Conservation (phyloP, 2,797 vertebrate species). For the Echeneis naucrates region DNA sequence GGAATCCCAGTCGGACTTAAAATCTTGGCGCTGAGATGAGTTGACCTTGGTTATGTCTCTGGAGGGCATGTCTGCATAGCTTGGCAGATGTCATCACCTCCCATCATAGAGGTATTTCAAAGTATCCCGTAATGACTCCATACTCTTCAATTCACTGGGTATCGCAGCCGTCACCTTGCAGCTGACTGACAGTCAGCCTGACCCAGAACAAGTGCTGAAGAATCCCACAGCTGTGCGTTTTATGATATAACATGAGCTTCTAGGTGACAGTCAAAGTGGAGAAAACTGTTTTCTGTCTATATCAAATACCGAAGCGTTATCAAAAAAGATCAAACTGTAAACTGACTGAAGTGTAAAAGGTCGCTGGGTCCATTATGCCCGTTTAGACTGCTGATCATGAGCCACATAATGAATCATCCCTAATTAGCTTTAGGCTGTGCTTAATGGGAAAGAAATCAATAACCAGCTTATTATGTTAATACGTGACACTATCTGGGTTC, state of each 20-base stretch:
- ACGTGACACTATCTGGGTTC: not conserved
- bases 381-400: not conserved
- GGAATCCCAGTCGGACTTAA: slow-evolving; percentile 67
- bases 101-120: slow-evolving; percentile 77
- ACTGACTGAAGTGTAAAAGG: no score
- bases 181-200: slow-evolving; percentile 59
- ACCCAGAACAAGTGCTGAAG: slow-evolving; percentile 47
- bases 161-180: slow-evolving; percentile 42
- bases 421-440: not conserved
- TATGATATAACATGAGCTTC: slow-evolving; percentile 13
- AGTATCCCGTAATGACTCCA: slow-evolving; percentile 55
- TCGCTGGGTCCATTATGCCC: not conserved
- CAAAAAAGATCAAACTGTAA: not conserved
- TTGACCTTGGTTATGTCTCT: slow-evolving; percentile 81
- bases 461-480: not conserved
- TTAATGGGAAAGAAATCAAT: slow-evolving; percentile 2
- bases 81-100: slow-evolving; percentile 81
- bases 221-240: slow-evolving; percentile 51
- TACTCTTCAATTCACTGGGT: slow-evolving; percentile 21
- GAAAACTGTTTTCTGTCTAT: not conserved
- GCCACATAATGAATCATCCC: not conserved
- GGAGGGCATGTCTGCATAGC: slow-evolving; percentile 80
- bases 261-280: not conserved
- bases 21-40: slow-evolving; percentile 73
- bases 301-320: not conserved